phyloP scores from a whole-genome alignment of 2,113 vertebrate genomes.

The Stegostoma tigrinum region DNA sequence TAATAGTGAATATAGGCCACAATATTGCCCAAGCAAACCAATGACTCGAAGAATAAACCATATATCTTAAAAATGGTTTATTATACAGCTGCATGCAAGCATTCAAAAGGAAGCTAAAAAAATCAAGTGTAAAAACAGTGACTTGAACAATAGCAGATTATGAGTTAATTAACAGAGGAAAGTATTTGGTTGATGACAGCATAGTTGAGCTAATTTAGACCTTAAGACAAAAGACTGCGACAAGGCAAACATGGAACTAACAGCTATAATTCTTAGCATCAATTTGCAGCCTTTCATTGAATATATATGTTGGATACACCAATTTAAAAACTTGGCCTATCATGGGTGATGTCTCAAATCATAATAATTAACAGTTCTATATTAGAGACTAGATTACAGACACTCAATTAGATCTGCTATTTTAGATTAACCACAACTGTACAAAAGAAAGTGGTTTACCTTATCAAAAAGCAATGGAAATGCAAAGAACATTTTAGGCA shows the following conservation, averaged over 20 bases:
- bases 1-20: no score
- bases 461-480: neutral
- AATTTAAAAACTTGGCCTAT: neutral
- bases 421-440: neutral
- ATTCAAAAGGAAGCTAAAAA: neutral
- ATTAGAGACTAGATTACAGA: neutral
- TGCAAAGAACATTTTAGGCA: neutral
- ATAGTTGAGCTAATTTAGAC: neutral
- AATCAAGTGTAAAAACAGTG: neutral
- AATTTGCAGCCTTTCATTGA: no score
- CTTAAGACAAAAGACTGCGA: neutral
- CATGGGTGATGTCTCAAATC: neutral
- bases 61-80: neutral
- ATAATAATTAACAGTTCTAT: neutral
- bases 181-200: neutral
- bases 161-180: neutral
- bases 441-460: neutral
- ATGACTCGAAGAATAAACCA: neutral
- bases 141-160: neutral
- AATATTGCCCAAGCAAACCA: neutral
- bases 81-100: neutral
- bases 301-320: neutral
- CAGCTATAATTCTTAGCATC: neutral
- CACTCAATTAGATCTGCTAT: neutral
- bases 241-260: neutral